Conservation (phyloP, 2,888 invertebrate species). For the Mycalesis mineus region DNA sequence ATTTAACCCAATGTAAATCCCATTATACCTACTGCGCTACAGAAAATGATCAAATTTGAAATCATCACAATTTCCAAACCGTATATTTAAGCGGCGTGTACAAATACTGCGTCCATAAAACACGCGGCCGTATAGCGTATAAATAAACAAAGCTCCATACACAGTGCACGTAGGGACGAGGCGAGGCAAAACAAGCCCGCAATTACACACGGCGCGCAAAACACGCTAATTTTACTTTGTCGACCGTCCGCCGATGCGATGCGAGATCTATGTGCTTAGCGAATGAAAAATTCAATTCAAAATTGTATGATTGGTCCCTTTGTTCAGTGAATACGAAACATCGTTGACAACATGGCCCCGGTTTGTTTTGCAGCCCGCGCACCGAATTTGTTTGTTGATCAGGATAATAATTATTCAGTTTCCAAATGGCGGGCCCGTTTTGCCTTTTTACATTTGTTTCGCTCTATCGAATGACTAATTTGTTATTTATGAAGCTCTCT, state of each 20-base stretch:
- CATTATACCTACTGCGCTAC: too few species aligned
- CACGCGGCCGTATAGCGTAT: conserved; percentile 9
- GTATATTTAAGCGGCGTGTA: conserved; percentile 2
- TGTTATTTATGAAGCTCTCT: conserved; percentile 8
- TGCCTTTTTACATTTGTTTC: conserved; percentile 18
- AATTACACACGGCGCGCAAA: conserved; percentile 31
- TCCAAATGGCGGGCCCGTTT: neutral
- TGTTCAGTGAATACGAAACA: conserved; percentile 30
- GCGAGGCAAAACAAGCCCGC: conserved; percentile 31
- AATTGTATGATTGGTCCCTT: conserved; percentile 37
- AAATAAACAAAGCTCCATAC: conserved; percentile 24
- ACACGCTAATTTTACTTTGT: conserved; percentile 35
- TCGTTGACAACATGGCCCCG: conserved; percentile 21
- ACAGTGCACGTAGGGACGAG: conserved; percentile 22
- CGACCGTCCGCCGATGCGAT: conserved; percentile 19
- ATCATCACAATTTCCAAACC: neutral
- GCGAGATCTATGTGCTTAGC: conserved; percentile 32
- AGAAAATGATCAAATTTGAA: neutral
- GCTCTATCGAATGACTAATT: conserved; percentile 10
- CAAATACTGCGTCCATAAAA: neutral
- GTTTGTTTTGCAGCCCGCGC: conserved; percentile 24
- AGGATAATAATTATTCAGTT: conserved; percentile 26
- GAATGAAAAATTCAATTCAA: conserved; percentile 34
- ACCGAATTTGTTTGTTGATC: conserved; percentile 25
- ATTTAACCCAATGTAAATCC: too few species aligned